Conservation (phyloP, 1,140 invertebrate genomes). For the Zaprionus gabonicus region DNA sequence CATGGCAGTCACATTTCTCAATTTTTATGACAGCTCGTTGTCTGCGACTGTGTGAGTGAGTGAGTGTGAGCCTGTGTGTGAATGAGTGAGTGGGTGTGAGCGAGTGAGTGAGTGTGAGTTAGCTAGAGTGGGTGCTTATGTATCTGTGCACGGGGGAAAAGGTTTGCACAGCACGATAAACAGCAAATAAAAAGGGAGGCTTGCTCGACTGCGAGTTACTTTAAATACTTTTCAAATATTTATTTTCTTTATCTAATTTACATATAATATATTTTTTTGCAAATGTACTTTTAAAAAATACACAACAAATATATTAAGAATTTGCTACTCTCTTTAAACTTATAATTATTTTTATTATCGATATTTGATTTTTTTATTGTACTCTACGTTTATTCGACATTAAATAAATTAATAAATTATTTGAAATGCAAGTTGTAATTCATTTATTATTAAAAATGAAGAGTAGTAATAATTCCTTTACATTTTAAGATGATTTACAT, state of each 20-base stretch:
- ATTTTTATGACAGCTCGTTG: constrained; percentile 71
- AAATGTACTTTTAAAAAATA: not conserved
- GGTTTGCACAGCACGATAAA: constrained; percentile 20
- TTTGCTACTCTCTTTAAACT: too few relatives aligned
- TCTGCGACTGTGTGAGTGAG: constrained; percentile 8
- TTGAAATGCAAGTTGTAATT: too few relatives aligned
- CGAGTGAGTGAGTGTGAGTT: constrained; percentile 5
- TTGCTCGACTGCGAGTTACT: constrained; percentile 4
- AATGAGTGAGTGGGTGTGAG: not conserved
- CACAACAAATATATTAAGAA: too few relatives aligned
- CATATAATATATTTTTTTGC: not conserved
- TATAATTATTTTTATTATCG: too few relatives aligned
- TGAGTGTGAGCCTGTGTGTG: not conserved
- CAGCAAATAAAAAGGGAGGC: not conserved
- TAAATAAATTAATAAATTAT: too few relatives aligned
- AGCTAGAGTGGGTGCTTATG: constrained; percentile 23
- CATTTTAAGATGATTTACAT: not conserved
- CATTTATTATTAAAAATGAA: too few relatives aligned
- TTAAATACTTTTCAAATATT: not conserved
- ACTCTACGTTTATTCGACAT: too few relatives aligned
- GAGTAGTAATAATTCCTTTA: not conserved
- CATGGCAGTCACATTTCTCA: constrained; percentile 66
- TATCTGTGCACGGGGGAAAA: constrained; percentile 19
- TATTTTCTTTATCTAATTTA: not conserved
- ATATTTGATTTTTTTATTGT: too few relatives aligned